Conservation (phyloP, 2,888 invertebrate species). For the Plagodis dolabraria region DNA sequence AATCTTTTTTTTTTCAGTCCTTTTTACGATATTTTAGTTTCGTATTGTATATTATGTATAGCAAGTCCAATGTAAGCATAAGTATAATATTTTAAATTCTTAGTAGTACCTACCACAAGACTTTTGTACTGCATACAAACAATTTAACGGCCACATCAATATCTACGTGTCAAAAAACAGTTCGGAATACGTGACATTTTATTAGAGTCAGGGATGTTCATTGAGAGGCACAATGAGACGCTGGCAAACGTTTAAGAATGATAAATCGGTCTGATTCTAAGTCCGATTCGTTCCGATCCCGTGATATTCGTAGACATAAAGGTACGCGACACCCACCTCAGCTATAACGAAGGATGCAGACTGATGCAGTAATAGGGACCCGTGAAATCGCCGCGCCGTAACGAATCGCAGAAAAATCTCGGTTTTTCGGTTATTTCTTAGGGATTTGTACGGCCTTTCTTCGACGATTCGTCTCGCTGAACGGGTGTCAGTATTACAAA, state of each 20-base stretch:
- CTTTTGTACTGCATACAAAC: not conserved
- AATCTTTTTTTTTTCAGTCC: no score
- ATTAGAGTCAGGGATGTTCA: conserved; percentile 72
- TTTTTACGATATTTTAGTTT: no score
- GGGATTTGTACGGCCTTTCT: conserved; percentile 85
- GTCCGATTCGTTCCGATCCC: conserved; percentile 78
- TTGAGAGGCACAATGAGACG: conserved; percentile 64
- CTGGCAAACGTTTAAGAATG: conserved; percentile 76
- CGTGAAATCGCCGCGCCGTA: conserved; percentile 78
- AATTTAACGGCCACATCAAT: conserved; percentile 25
- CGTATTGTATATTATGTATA: no score
- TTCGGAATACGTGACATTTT: conserved; percentile 74
- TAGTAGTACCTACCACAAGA: no score
- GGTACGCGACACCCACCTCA: conserved; percentile 63
- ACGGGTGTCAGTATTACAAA: conserved; percentile 83
- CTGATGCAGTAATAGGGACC: conserved; percentile 72
- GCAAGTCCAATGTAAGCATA: no score
- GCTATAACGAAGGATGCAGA: conserved; percentile 55
- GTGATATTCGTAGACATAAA: conserved; percentile 63
- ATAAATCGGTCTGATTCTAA: conserved; percentile 77
- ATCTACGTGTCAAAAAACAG: conserved; percentile 61
- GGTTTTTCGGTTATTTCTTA: conserved; percentile 86
- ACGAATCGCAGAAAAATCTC: conserved; percentile 85
- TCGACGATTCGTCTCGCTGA: conserved; percentile 77
- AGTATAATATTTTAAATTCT: no score